Evolutionary conservation across 2,113 vertebrate species (phyloP), one percentile per base, ranked within the genome.

Genomic region (Tylochromis polylepis): DNA sequence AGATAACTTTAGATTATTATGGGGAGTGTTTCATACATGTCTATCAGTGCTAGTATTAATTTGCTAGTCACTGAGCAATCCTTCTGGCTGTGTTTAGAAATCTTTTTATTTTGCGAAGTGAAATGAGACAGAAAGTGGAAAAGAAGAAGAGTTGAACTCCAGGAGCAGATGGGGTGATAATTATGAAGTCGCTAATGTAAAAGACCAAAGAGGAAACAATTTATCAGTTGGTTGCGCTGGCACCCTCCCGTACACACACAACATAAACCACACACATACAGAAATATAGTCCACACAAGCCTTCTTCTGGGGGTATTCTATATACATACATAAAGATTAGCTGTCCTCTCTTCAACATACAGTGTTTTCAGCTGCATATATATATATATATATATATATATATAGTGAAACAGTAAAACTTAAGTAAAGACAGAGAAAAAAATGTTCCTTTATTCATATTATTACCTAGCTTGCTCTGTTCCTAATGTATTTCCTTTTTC

Each of bases 91-190:
- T 34, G 53, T 67, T 82, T 41, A 72, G 11, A 78, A 79, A 65
- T 86, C 43, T 83, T 86, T 83, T 5, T 55, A 38, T 89, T 85
- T 78, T 51, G 55, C 2, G 0, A 78, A 82, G 38, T 36, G 59
- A 80, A 81, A 43, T 7, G 9, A 53, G 49, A 78, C 5, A 55
- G 59, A 88, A 57, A 87, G 89, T 62, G 34, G 51, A 38, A 83
- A 75, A 85, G 82, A 65, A 20, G 75, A 72, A 10, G 60, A 88
- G 83, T 72, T 79, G 80, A 92, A 85, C 86, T 91, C 79, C 41
- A 5, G 75, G 83, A 93, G 91, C 90, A 94, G 93, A 94, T 92
- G 89, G 88, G 38, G 7, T 36, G 89, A 87, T 91, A 87, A 92
- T 91, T 91, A 89, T 53, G 78, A 90, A 85, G 59, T 29, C 14